Evolutionary conservation across 2,113 vertebrate species (phyloP), one percentile per base, ranked within the genome.

Genomic region (Dicentrarchus labrax): DNA sequence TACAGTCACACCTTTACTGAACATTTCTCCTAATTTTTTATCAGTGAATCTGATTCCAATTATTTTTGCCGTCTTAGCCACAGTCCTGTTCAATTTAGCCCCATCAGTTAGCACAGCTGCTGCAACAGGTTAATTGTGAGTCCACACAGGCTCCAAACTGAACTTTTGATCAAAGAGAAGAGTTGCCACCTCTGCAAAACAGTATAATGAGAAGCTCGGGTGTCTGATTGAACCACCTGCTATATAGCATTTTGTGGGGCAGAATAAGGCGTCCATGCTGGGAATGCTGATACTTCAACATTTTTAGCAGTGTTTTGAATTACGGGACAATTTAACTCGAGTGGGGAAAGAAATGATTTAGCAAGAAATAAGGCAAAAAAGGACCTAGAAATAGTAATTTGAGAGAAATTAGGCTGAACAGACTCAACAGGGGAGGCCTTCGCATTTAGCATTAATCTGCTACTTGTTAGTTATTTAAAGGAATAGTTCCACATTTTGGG

Each of bases 41-140:
- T 62, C 67, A 59, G 61, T 48, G 24, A 66, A 57, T 59, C 12
- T 64, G 30, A 70, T 71, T 54, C 60, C 62, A 80, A 66, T 81
- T 80, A 85, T 78, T 80, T 57, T 73, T n/a, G 21, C 54, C 50
- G 41, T 45, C 57, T 54, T 76, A 8, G 43, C 30, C 50, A 17
- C 30, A 30, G 15, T 64, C 38, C 50, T 74, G 30, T 83, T 51
- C 50, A 62, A 39, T 72, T 39, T 30, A 47, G 12, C 39, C 13
- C 67, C 51, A 60, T 61, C 62, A 45, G 65, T 79, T 54, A 66
- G 68, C 72, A 51, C 51, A 64, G 60, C 60, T 39, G 53, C 57
- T 51, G 19, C 62, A 67, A 65, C 68, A 83, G 60, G 64, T 82
- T 80, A 76, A 80, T 71, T 82, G 60, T 8, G 16, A 60, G 54